Evolutionary conservation across 2,888 invertebrate genomes (phyloP).

Genomic region (Meliscaeva auricollis): DNA sequence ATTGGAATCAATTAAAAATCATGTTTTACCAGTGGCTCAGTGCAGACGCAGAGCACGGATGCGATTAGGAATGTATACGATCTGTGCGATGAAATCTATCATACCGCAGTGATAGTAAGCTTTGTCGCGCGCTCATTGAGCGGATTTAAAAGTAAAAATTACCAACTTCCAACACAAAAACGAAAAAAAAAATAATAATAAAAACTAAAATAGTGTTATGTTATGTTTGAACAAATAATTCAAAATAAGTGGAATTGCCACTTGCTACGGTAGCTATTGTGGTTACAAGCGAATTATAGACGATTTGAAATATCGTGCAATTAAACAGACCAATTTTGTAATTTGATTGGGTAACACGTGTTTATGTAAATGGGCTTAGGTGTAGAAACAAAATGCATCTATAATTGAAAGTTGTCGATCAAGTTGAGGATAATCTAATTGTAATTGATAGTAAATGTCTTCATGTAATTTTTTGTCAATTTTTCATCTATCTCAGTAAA

Average conservation of each 20-base stretch:
- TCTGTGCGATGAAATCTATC: conserved; percentile 61
- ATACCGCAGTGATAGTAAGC: conserved; percentile 44
- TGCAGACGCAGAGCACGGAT: conserved; percentile 53
- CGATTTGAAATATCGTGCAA: conserved; percentile 43
- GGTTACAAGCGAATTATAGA: conserved; percentile 40
- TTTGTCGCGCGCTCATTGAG: conserved; percentile 40
- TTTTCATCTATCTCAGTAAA: no score
- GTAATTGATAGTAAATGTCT: background rate
- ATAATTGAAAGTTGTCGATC: background rate
- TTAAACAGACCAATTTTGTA: conserved; percentile 46
- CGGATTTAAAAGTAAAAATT: conserved; percentile 25
- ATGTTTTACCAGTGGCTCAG: conserved; percentile 70
- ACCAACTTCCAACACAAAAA: background rate
- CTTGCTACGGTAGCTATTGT: conserved; percentile 34
- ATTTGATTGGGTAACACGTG: conserved; percentile 43
- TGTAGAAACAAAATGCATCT: background rate
- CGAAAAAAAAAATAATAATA: no score
- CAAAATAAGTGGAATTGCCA: conserved; percentile 56
- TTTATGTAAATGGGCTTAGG: conserved; percentile 22
- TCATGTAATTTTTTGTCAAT: background rate
- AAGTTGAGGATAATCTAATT: background rate
- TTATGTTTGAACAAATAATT: conserved; percentile 67
- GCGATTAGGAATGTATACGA: conserved; percentile 68
- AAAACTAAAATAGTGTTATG: conserved; percentile 27
- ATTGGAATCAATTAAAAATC: conserved; percentile 75